Evolutionary conservation across 64 coral and sea anemone species (phyloP), one percentile per base, ranked within the genome.

Genomic region (Platygyra sinensis): DNA sequence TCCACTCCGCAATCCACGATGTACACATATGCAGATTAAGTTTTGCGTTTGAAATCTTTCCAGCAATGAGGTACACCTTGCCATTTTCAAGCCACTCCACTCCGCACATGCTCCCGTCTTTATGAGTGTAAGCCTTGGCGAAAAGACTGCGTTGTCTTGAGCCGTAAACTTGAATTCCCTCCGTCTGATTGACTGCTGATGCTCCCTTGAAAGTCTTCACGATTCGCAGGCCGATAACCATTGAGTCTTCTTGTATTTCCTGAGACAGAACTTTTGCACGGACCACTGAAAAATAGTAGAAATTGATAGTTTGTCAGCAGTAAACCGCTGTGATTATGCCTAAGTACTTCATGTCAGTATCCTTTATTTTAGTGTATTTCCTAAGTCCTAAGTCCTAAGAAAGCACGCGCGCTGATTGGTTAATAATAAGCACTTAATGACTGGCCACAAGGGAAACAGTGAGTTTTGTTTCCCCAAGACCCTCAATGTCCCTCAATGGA

Each of bases 151-250:
- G 51, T 15, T 76, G 33, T 2, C 31, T 62, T 2, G 82, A 78
- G 2, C 90, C 90, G 24, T 87, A 60, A 64, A 30, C 57, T 17
- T 65, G 42, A 50, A 92, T 50, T n/a, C 64, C 77, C 7, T 67
- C 74, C 2, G 90, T 92, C 36, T 67, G 64, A 10, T 80, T 86
- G 12, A 92, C 52, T 12, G 10, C 59, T 0, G 27, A 2, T 0
- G 20, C 49, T 73, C 90, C 90, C 39, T 92, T 92, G 74, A 33
- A 92, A 0, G 67, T 79, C 83, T 92, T 92, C 2, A 67, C 62
- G 74, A 92, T 87, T 29, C 90, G 83, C 10, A 92, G 2, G 27
- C 67, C 28, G 81, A 27, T 71, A 1, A 71, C 62, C 22, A 25
- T 5, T 42, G 42, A 2, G 22, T 51, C 24, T 69, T 32, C 16